Percentiles rank a stretch among this genome's conserved stretches.
These are phyloP conservation scores for Lagopus muta DNA, from an alignment of 2,113 vertebrate genomes.

Conservation along the genomic window DNA sequence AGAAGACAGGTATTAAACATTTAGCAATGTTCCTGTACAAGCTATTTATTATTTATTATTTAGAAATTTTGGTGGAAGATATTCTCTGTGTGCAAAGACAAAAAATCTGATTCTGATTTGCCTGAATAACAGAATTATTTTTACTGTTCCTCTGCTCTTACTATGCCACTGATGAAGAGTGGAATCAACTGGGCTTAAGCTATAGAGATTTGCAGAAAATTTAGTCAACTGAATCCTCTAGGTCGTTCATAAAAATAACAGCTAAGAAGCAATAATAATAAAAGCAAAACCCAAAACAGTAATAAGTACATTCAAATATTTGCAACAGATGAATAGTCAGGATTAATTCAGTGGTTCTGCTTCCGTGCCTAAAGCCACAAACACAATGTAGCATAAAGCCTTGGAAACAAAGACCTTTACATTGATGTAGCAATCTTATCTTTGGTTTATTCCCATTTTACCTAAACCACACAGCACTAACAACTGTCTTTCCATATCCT, in stretches of 20 bases:
- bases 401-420: not conserved
- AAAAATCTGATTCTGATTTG: not conserved
- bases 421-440: not conserved
- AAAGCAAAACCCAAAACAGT: not conserved
- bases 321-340: not conserved
- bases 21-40: not conserved
- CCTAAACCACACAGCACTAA: not conserved
- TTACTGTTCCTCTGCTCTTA: not conserved
- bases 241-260: not conserved
- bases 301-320: not conserved
- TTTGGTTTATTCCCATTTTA: not conserved
- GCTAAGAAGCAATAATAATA: not conserved
- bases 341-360: not conserved
- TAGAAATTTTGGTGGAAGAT: not conserved
- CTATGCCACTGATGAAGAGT: not conserved
- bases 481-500: not conserved
- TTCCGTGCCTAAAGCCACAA: not conserved
- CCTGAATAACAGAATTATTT: not conserved
- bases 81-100: not conserved
- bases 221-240: not conserved
- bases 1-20: not conserved
- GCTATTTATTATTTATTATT: not conserved
- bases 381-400: not conserved
- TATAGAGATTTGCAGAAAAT: not conserved
- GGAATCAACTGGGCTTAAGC: not conserved